Evolutionary conservation across 1,140 invertebrate species (phyloP), one percentile per base, ranked within the genome.

Genomic region (Pseudomyrmex gracilis): DNA sequence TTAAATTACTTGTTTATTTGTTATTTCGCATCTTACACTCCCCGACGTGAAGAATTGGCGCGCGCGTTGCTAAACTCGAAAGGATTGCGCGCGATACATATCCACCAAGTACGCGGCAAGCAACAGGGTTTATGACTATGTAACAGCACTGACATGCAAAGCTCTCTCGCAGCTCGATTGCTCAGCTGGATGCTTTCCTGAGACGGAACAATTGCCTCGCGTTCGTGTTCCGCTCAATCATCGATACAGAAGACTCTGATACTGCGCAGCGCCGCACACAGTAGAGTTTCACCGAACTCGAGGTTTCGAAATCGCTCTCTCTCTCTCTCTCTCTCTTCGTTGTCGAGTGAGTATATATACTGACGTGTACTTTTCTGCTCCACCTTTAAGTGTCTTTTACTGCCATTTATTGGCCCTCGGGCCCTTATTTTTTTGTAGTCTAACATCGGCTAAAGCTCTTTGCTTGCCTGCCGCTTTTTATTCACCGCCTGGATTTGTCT

Each of bases 1-100:
- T 92, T 92, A 86, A 90, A 91, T 93, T 90, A 89, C 90, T 85
- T 85, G 85, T 90, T 87, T 90, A 90, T 90, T 77, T 86, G 61
- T 71, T 34, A 34, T 34, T 71, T 61, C 83, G 76, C 73, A 55
- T 66, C 82, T 34, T 82, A 68, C 80, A 82, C 83, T 22, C 57
- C 49, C 47, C 13, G 12, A 5, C 49, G 49, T 5, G 15, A 17
- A 45, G 22, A 1, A 80, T n/a, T n/a, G n/a, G n/a, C 51, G 10
- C 47, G 49, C 34, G 61, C 76, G 53, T 70, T 43, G 70, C 67
- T 74, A 61, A 74, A 43, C 43, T 61, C 76, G 15, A 12, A 5
- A 20, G 13, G n/a, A 8, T 70, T 15, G 24, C 13, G 67, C 67
- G 13, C 49, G 9, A 13, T 20, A 34, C 34, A 13, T n/a, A n/a